A percentile compares a stretch with the other conserved stretches of the same genome.
phyloP scores from a whole-genome alignment of 2,113 vertebrate genomes.

The human (Homo sapiens) region GRCh38 chr2:147821501-147822000 shows the following conservation, averaged over 20 bases:
- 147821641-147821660: neutral
- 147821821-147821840: constrained; percentile 16
- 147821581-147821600: neutral
- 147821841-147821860: neutral
- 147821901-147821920: neutral
- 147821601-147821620: neutral
- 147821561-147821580: neutral
- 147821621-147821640: neutral
- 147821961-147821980: neutral
- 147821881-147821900: neutral
- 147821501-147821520: neutral
- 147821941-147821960: neutral
- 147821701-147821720: neutral
- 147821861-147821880: neutral
- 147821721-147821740: neutral
- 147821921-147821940: neutral
- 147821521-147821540: neutral
- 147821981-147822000: neutral
- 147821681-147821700: neutral
- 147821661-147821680: neutral
- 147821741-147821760: neutral
- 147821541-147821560: neutral
- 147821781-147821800: neutral
- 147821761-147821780: neutral
- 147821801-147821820: neutral